A percentile compares a stretch with the other conserved stretches of the same genome.
Conservation (phyloP, 2,113 vertebrate genomes). For the Plectropomus leopardus region DNA sequence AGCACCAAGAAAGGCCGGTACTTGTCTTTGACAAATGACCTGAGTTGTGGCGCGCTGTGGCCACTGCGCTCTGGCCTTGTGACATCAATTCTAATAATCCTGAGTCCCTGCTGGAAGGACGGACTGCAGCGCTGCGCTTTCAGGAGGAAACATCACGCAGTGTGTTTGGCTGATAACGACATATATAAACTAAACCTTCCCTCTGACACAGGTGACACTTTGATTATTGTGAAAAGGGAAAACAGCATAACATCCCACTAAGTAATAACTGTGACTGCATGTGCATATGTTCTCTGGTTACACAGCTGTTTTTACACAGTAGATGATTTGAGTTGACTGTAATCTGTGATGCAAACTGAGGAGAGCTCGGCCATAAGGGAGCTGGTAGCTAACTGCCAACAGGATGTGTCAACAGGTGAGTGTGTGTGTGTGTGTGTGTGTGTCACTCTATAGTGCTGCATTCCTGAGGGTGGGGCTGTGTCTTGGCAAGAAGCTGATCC, state of each 20-base stretch:
- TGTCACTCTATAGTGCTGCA: slow-evolving; percentile 13
- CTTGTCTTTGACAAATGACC: slow-evolving; percentile 67
- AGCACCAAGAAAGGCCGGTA: slow-evolving; percentile 28
- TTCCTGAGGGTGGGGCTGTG: not conserved
- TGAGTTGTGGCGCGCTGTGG: slow-evolving; percentile 39
- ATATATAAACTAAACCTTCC: slow-evolving; percentile 11
- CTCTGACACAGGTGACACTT: not conserved
- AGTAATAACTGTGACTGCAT: not conserved
- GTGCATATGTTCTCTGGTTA: slow-evolving; percentile 12
- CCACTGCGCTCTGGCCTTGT: slow-evolving; percentile 46
- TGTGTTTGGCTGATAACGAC: slow-evolving; percentile 25
- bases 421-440: slow-evolving; percentile 23
- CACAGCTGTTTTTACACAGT: slow-evolving; percentile 1
- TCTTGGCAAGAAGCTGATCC: too few species aligned
- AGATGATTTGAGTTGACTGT: slow-evolving; percentile 9
- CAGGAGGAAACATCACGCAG: not conserved
- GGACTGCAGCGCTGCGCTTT: slow-evolving; percentile 17
- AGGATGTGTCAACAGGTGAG: slow-evolving; percentile 28
- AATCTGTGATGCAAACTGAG: slow-evolving; percentile 12
- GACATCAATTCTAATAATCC: slow-evolving; percentile 75
- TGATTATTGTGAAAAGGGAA: not conserved
- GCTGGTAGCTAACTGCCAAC: slow-evolving; percentile 15
- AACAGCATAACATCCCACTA: not conserved
- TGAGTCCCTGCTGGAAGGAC: slow-evolving; percentile 58
- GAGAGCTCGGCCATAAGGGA: not conserved